Evolutionary conservation across 2,797 vertebrate species (phyloP).

Genomic region (Syndactyla subalaris): DNA sequence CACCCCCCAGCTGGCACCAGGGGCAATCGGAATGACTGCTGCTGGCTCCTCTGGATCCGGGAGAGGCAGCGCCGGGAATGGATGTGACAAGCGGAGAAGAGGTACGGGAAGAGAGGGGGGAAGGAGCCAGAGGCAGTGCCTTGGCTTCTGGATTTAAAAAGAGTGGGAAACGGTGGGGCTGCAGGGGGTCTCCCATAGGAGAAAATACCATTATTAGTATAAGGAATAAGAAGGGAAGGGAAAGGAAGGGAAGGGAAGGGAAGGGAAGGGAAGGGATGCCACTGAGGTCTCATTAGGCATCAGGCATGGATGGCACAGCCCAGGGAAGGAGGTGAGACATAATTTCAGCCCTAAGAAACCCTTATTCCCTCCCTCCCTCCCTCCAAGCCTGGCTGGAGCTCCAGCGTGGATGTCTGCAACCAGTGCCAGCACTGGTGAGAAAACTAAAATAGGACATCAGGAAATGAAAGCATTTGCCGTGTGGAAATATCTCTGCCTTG

Average conservation of each 20-base stretch:
- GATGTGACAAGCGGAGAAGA: neutral
- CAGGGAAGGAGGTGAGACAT: neutral
- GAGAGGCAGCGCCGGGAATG: rapidly evolving
- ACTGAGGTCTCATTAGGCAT: neutral
- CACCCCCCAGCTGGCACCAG: neutral
- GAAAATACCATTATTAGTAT: neutral
- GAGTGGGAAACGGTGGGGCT: neutral
- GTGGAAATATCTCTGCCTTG: neutral
- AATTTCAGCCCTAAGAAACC: neutral
- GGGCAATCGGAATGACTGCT: neutral
- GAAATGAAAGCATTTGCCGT: neutral
- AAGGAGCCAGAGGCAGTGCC: neutral
- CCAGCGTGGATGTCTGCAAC: neutral
- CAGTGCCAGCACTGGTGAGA: neutral
- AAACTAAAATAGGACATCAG: neutral
- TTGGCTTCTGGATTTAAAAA: neutral
- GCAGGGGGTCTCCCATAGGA: neutral
- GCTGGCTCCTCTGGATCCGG: rapidly evolving
- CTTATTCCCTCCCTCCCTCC: neutral
- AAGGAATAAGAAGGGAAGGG: neutral
- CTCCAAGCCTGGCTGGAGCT: rapidly evolving
- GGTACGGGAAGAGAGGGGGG: too few species aligned
- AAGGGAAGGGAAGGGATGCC: neutral
- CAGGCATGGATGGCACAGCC: neutral
- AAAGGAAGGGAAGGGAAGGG: neutral